Evolutionary conservation across 2,113 vertebrate species (phyloP).

Genomic region (Orthonyx spaldingii): DNA sequence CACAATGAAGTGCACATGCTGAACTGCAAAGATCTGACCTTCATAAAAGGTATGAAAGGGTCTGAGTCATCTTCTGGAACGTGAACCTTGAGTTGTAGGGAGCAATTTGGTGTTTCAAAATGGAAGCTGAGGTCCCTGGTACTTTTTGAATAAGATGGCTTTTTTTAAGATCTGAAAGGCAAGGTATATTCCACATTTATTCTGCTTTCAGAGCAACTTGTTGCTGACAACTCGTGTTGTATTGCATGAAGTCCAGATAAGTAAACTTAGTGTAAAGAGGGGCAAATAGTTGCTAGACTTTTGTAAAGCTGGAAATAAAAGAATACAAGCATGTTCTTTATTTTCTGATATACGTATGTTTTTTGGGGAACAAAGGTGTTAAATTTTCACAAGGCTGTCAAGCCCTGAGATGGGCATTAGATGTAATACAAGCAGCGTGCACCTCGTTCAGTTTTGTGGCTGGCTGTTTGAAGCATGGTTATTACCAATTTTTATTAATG

Average conservation of each 20-base stretch:
- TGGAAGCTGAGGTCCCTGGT: background rate
- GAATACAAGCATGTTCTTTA: background rate
- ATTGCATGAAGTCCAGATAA: background rate
- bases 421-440: background rate
- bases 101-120: background rate
- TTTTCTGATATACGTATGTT: background rate
- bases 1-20: background rate
- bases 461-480: background rate
- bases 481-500: background rate
- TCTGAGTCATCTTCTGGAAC: conserved; percentile 19
- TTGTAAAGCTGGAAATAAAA: background rate
- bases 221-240: background rate
- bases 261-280: background rate
- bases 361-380: background rate
- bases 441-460: background rate
- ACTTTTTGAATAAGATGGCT: background rate
- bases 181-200: background rate
- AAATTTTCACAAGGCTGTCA: background rate
- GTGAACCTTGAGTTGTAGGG: background rate
- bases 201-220: background rate
- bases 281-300: background rate
- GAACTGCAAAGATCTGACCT: background rate
- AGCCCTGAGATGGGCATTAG: background rate
- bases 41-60: background rate
- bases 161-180: background rate